These are phyloP conservation scores for Sericinus montela DNA, from an alignment of 2,888 invertebrate genomes.

Conservation along the genomic window DNA sequence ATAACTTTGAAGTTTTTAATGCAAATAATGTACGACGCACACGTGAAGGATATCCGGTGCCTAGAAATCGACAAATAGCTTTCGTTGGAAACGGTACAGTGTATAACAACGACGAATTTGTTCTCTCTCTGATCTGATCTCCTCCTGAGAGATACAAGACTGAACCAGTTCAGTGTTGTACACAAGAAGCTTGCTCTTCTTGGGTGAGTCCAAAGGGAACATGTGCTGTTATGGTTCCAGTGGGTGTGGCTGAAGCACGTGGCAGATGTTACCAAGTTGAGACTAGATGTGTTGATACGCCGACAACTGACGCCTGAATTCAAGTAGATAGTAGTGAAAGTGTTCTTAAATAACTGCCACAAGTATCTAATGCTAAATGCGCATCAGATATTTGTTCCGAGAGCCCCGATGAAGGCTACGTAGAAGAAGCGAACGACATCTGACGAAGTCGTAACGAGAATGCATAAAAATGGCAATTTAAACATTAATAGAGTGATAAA, in stretches of 20 bases:
- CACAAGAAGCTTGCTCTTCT: constrained; percentile 65
- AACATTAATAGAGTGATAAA: constrained; percentile 73
- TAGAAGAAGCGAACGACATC: constrained; percentile 87
- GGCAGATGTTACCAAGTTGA: constrained; percentile 75
- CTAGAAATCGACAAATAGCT: constrained; percentile 71
- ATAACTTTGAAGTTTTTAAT: constrained; percentile 65
- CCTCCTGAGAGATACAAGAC: constrained; percentile 85
- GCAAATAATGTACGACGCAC: constrained; percentile 85
- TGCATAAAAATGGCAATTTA: constrained; percentile 63
- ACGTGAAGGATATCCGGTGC: constrained; percentile 88
- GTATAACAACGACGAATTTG: constrained; percentile 78
- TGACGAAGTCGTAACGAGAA: constrained; percentile 79
- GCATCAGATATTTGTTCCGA: constrained; percentile 82
- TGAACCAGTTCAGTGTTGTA: constrained; percentile 73
- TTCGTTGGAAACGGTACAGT: constrained; percentile 69
- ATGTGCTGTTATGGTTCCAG: constrained; percentile 73
- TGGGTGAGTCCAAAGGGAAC: constrained; percentile 73
- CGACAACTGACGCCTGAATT: constrained; percentile 75
- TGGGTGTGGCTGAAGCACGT: constrained; percentile 63
- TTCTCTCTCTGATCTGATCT: constrained; percentile 82
- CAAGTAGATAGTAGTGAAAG: constrained; percentile 61
- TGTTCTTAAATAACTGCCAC: constrained; percentile 62
- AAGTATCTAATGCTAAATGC: constrained; percentile 70
- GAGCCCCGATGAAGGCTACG: constrained; percentile 93
- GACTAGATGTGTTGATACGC: constrained; percentile 81